Evolutionary conservation across 2,113 vertebrate genomes (phyloP).

Genomic region (Cyanoramphus novaezelandiae): DNA sequence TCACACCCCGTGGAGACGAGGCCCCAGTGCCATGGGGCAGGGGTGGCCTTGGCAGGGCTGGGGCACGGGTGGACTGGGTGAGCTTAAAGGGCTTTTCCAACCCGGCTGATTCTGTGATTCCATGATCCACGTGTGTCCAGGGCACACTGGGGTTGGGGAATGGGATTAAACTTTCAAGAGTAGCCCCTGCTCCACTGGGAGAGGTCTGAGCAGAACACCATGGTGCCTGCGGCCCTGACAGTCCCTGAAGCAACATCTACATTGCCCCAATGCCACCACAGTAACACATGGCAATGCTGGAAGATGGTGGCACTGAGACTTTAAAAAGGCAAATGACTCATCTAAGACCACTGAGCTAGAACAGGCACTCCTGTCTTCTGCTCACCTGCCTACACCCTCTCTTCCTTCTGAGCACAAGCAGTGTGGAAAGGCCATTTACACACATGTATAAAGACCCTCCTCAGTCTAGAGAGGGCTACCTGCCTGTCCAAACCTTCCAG

Average conservation of each 20-base stretch:
- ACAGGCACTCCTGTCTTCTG: background rate
- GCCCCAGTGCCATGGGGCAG: background rate
- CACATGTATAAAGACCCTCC: background rate
- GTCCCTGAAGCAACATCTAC: background rate
- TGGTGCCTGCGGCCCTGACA: background rate
- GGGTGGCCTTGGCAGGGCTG: background rate
- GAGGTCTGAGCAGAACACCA: background rate
- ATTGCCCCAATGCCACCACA: background rate
- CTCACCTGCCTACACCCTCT: background rate
- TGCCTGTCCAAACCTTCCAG: background rate
- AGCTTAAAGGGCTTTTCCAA: background rate
- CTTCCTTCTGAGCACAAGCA: background rate
- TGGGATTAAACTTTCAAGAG: background rate
- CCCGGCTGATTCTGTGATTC: background rate
- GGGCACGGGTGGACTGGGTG: background rate
- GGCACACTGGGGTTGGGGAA: background rate
- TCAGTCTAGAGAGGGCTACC: background rate
- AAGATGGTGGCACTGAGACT: background rate
- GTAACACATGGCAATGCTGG: background rate
- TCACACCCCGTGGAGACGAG: background rate
- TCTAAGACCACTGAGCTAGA: background rate
- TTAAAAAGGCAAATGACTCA: background rate
- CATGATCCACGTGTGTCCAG: background rate
- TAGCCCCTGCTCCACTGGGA: background rate
- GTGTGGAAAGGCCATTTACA: background rate